Evolutionary conservation across 2,797 vertebrate genomes (phyloP), one percentile per base, ranked within the genome.

Genomic region (Xyrichtys novacula): DNA sequence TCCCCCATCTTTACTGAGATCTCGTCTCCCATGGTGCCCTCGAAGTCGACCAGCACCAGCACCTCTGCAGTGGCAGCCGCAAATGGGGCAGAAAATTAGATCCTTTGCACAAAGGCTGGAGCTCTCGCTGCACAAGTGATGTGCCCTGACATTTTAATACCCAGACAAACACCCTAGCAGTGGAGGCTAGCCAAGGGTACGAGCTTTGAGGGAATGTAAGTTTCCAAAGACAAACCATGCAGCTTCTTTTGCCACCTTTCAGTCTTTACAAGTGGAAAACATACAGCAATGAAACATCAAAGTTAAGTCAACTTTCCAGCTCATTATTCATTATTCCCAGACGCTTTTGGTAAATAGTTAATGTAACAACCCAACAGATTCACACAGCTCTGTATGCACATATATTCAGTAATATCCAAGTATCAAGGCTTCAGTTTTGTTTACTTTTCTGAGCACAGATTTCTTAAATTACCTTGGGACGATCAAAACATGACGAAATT

Each of bases 11-110:
- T 87, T 59, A 96, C 71, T 5, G 80, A 92, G 71, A 97, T 46
- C 90, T 97, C 95, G 29, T 95, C 94, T 2, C 46, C 78, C 76
- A 87, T 81, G 57, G 85, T 93, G 53, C 94, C 93, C 49, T 92
- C 85, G 59, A 96, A 97, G 87, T 93, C 92, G 2, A 94, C 62
- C 76, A 97, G 90, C 67, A 94, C 95, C 84, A 97, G 89, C 76
- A 95, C 94, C 92, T 96, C 96, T 94, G 47, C 67, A 63, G 63
- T 4, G 14, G 8, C 19, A 58, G 19, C 36, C 44, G 42, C 22
- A 90, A 90, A 81, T 81, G 42, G 78, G 81, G 80, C 82, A 84
- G 73, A 87, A 85, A 78, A 85, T 89, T 65, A 34, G 40, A 87
- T 63, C 70, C 19, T 64, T 44, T 80, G 47, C 61, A 65, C 65